A percentile compares a stretch with the other conserved stretches of the same genome.
phyloP scores from a whole-genome alignment of 2,113 vertebrate species.

The Pelobates fuscus region DNA sequence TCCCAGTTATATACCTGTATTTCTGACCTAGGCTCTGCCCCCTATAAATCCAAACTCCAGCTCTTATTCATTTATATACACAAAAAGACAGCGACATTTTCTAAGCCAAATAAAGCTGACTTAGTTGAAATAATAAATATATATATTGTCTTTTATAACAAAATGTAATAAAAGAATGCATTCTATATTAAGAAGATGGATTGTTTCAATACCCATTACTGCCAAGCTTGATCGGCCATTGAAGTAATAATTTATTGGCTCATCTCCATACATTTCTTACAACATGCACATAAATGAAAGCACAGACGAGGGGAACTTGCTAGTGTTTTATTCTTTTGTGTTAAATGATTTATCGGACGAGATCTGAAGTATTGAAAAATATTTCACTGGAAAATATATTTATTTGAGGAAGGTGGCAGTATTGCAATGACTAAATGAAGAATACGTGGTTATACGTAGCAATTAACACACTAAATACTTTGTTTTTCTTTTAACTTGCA shows the following conservation, averaged over 20 bases:
- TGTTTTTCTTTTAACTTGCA: too few species aligned
- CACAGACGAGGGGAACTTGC: not conserved
- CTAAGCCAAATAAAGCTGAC: not conserved
- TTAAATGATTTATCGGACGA: too few species aligned
- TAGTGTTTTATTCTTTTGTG: not conserved
- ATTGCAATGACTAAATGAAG: too few species aligned
- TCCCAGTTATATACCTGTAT: too few species aligned
- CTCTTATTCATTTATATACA: too few species aligned
- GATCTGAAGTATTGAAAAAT: too few species aligned
- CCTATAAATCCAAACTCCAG: not conserved
- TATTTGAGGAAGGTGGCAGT: too few species aligned
- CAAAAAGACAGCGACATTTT: not conserved
- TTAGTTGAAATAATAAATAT: not conserved
- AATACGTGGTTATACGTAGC: too few species aligned
- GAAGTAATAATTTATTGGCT: not conserved
- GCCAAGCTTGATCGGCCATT: not conserved
- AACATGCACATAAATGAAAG: not conserved
- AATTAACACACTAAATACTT: too few species aligned
- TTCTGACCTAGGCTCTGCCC: not conserved
- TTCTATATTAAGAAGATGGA: not conserved
- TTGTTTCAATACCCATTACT: not conserved
- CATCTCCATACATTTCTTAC: not conserved
- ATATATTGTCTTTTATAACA: not conserved
- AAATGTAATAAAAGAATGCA: not conserved
- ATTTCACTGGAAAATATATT: too few species aligned